A percentile compares a stretch with the other conserved stretches of the same genome.
Evolutionary conservation across 2,113 vertebrate species (phyloP).

Genomic region (Pontoporia blainvillei): DNA sequence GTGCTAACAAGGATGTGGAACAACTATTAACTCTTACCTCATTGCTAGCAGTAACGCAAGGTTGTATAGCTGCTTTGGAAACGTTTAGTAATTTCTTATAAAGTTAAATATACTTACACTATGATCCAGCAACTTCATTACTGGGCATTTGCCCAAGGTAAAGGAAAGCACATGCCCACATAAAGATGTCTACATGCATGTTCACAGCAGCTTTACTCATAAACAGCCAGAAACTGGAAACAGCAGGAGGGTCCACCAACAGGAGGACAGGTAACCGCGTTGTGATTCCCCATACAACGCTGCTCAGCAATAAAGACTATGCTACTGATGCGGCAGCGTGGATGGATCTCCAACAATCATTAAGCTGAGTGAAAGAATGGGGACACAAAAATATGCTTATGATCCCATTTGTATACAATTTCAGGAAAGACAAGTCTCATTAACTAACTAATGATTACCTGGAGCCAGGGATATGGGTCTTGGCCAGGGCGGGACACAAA

Average conservation of each 20-base stretch:
- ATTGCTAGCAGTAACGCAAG: accelerated
- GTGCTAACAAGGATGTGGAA: neutral
- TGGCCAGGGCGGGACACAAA: no score
- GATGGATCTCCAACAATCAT: neutral
- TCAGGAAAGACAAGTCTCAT: neutral
- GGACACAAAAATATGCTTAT: no score
- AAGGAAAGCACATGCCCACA: accelerated
- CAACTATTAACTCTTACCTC: neutral
- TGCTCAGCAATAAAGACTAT: accelerated
- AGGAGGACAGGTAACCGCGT: accelerated
- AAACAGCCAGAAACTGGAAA: neutral
- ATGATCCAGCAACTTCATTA: no score
- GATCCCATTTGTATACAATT: neutral
- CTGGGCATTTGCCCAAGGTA: no score
- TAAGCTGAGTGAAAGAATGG: no score
- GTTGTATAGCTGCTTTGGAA: no score
- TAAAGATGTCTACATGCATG: accelerated
- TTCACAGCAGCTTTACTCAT: neutral
- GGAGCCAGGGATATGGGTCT: neutral
- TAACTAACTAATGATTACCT: neutral
- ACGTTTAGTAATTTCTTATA: neutral
- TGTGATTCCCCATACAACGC: neutral
- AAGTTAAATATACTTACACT: neutral
- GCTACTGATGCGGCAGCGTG: accelerated
- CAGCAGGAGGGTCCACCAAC: accelerated